phyloP scores from a whole-genome alignment of 2,888 invertebrate species.

The Neuroscelio doddi region DNA sequence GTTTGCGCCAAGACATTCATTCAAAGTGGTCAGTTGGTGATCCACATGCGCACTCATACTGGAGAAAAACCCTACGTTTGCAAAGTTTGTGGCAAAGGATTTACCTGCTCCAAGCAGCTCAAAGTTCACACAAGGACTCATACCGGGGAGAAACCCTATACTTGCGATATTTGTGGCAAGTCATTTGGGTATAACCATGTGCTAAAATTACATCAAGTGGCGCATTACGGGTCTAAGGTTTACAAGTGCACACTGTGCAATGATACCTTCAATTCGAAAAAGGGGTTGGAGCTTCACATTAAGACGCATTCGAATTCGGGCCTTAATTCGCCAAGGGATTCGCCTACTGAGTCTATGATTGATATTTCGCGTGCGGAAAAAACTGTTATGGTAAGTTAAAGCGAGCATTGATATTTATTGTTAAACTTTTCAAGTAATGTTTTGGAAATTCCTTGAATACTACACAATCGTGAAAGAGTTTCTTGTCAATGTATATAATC shows the following conservation, averaged over 20 bases:
- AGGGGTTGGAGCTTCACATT: slow-evolving; percentile 92
- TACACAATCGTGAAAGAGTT: too few species aligned
- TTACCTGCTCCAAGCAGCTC: slow-evolving; percentile 92
- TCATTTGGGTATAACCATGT: slow-evolving; percentile 95
- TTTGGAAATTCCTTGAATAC: too few species aligned
- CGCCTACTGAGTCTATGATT: slow-evolving; percentile 66
- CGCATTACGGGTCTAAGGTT: slow-evolving; percentile 92
- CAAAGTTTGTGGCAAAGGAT: slow-evolving; percentile 89
- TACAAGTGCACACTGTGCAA: slow-evolving; percentile 95
- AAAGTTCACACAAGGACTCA: slow-evolving; percentile 92
- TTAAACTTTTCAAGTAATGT: too few species aligned
- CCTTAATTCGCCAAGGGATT: slow-evolving; percentile 64
- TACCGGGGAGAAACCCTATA: slow-evolving; percentile 92
- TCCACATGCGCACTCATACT: slow-evolving; percentile 92
- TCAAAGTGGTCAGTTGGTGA: slow-evolving; percentile 91
- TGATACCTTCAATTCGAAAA: slow-evolving; percentile 92
- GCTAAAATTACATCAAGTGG: slow-evolving; percentile 89
- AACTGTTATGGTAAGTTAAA: slow-evolving; percentile 21
- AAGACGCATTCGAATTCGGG: slow-evolving; percentile 80
- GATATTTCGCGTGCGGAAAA: slow-evolving; percentile 61
- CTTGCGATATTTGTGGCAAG: slow-evolving; percentile 92
- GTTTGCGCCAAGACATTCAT: slow-evolving; percentile 93
- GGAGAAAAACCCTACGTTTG: slow-evolving; percentile 90
- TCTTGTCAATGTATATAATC: too few species aligned
- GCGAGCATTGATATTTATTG: too few species aligned